Evolutionary conservation across 2,113 vertebrate species (phyloP).

Genomic region (Zosterops pallidus): DNA sequence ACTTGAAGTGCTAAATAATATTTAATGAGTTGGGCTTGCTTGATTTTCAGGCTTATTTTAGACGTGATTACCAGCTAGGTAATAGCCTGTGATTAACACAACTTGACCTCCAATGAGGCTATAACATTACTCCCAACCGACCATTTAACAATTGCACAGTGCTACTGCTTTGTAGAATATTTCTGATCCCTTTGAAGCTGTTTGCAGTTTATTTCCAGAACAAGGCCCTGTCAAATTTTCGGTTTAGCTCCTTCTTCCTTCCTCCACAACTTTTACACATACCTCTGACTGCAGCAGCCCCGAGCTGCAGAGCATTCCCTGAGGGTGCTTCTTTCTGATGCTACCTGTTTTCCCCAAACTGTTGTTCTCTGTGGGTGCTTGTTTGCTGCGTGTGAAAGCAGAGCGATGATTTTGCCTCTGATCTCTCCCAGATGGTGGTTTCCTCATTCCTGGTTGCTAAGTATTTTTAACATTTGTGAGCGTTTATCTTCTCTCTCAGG

Average conservation of each 20-base stretch:
- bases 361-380: background rate
- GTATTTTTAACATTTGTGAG: background rate
- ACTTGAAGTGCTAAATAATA: background rate
- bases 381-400: background rate
- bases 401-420: background rate
- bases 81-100: background rate
- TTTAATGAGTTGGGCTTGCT: background rate
- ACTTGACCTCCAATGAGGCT: background rate
- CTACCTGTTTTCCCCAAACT: background rate
- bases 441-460: slow-evolving; percentile 1
- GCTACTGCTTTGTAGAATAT: background rate
- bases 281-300: background rate
- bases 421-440: slow-evolving; percentile 26
- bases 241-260: background rate
- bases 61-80: background rate
- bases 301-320: background rate
- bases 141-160: background rate
- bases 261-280: accelerated
- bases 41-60: background rate
- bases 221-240: background rate
- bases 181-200: background rate
- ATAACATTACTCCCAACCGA: background rate
- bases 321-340: background rate
- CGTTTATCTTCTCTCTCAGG: background rate
- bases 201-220: background rate